Evolutionary conservation across 2,113 vertebrate genomes (phyloP), one percentile per base, ranked within the genome.

Genomic region (Thryonomys swinderianus): DNA sequence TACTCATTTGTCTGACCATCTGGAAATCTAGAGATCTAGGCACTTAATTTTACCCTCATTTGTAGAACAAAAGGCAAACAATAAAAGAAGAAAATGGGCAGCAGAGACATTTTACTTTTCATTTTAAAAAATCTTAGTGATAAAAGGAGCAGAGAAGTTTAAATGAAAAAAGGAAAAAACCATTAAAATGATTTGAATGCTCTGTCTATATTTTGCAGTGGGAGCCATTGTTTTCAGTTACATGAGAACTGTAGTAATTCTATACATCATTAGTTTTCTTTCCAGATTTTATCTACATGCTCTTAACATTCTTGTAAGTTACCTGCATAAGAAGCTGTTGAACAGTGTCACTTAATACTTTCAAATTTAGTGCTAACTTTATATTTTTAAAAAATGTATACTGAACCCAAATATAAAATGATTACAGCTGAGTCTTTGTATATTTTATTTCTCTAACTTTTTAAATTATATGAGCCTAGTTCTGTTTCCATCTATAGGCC

Each of bases 41-140:
- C 91, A 94, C 93, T 97, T 96, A 96, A 97, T 98, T 98, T 96
- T 93, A 92, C 94, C 96, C 95, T 97, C 97, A 94, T 96, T 96
- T 95, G 89, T 96, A 92, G 90, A 96, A 97, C 93, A 98, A 98
- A 97, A 85, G 78, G 48, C 78, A 94, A 90, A 96, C 95, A 97
- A 97, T 97, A 80, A 92, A 85, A 87, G 94, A 97, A 96, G 95
- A 97, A 96, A 97, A 96, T 97, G 97, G 95, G 85, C 93, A 97
- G 84, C 91, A 79, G 37, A 61, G 84, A 96, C 94, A 95, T 96
- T 94, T 66, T 96, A 80, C 93, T 96, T 95, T 96, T 95, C 96
- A 96, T 96, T 97, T 76, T 20, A 73, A 90, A 95, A 91, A 90
- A 82, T 88, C 90, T 82, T 95, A 79, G 87, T 78, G 91, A 96